Base-by-base conservation (phyloP, 2,797 vertebrate genomes). In the Pogoniulus pusillus region DNA sequence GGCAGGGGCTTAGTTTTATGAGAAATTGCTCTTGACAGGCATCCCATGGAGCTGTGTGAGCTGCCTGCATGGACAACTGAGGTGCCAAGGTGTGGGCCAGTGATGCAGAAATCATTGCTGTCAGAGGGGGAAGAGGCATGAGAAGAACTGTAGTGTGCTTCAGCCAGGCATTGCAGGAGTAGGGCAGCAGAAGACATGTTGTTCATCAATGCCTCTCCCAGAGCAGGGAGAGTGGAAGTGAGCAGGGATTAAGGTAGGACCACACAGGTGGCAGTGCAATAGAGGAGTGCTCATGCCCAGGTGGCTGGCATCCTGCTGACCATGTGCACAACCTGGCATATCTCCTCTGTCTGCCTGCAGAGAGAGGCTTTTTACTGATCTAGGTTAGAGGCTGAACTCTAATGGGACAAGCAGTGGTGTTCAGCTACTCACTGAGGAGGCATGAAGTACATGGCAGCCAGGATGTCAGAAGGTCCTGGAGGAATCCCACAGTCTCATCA, bases 11-110 rank as follows among this genome's bases (percentile, higher is more conserved):
- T 47, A 22, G 76, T 53, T 86, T 69, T 45, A 34, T 92, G 92
- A 87, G 71, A 79, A 94, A 91, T 95, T 71, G 70, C 82, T 94
- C 87, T 47, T 93, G 94, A 92, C 88, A 93, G 95, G 64, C 54
- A 65, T 85, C 82, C 88, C 74, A 59, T 90, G 62, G 89, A 82
- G 73, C 89, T 74, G 55, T 24, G 60, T 51, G 54, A 24, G 3
- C 58, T 86, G 78, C 80, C 79, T 78, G 74, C 91, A 32, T 9
- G 69, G 55, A 17, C 78, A 85, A 8, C 27, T 41, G 82, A 86
- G 82, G 87, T 79, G 53, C 63, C 81, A 60, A 66, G 73, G 87
- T 74, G 82, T 91, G 82, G 91, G 59, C 79, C 78, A 89, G 47
- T 30, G 66, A 87, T 68, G 94, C 87, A 87, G 87, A 76, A 92